Evolutionary conservation across 2,888 invertebrate species (phyloP), one percentile per base, ranked within the genome.

Genomic region (Pollenia griseotomentosa): DNA sequence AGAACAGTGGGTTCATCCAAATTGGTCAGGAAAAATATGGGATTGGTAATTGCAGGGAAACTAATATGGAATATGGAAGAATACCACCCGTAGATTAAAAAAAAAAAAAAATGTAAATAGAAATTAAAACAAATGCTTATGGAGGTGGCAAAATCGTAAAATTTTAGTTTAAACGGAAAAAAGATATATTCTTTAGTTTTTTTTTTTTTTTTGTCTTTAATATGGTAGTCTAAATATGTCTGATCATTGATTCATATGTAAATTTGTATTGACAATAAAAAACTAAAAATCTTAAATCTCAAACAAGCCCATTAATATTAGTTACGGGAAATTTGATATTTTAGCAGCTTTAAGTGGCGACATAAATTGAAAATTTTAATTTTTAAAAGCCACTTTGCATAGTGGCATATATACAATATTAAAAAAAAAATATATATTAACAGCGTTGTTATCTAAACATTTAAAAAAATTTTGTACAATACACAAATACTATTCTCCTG

Each of bases 401-500:
- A 33, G 33, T 33, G 33, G 33, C 33, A 33, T 33, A 33, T 53
- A 19, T n/a, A 8, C n/a, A 53, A 53, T 53, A 53, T 53, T 55
- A 19, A 11, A 55, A 55, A 55, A 55, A 57, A 33, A 19, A 19
- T 19, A 19, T 6, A 33, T 33, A 33, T 23, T 12, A 11, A 57
- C 23, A 23, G 23, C 23, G 23, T 23, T 23, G 23, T 23, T 23
- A 23, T 23, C 23, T 23, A 23, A 23, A 23, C 10, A 57, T 57
- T 57, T 57, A 57, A 57, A 57, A 23, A 12, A 57, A 57, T 57
- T 23, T 57, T 57, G 9, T 16, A 53, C 16, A 16, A 53, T 53
- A 53, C 9, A 5, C n/a, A 53, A 53, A n/a, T 5, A 57, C 11
- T 33, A 33, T 33, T 33, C 33, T 6, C 5, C 6, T 33, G 33